These are phyloP conservation scores for Hydrotaea cyrtoneurina DNA, from an alignment of 2,888 invertebrate species.

Conservation along the genomic window DNA sequence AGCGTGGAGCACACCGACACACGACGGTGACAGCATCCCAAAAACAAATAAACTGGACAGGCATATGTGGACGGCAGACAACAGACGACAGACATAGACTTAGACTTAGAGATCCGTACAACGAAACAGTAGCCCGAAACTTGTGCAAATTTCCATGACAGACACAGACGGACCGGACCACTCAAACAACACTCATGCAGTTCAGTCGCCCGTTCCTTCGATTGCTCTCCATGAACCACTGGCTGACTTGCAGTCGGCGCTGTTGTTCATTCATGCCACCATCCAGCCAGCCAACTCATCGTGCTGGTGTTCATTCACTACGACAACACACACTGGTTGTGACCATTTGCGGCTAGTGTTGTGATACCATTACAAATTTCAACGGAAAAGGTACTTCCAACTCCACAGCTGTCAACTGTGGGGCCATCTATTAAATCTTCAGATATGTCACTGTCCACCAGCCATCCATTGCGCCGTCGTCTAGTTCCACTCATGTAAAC, in stretches of 20 bases:
- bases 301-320: constrained; percentile 23
- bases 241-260: neutral
- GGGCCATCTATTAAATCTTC: constrained; percentile 60
- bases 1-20: neutral
- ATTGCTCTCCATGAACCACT: constrained; percentile 36
- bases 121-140: constrained; percentile 58
- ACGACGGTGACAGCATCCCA: constrained; percentile 58
- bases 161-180: constrained; percentile 31
- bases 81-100: neutral
- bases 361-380: constrained; percentile 54
- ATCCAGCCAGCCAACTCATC: constrained; percentile 25
- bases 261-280: constrained; percentile 42
- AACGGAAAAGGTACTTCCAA: constrained; percentile 60
- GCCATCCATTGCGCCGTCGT: neutral
- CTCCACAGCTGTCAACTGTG: constrained; percentile 42
- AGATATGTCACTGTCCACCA: constrained; percentile 48
- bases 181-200: constrained; percentile 23
- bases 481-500: neutral
- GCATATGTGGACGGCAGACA: constrained; percentile 8
- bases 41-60: constrained; percentile 34
- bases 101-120: neutral
- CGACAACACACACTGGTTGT: constrained; percentile 21
- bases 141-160: constrained; percentile 64
- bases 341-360: constrained; percentile 52
- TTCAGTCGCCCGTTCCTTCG: constrained; percentile 46